These are phyloP conservation scores for Euproctis similis DNA, from an alignment of 2,888 invertebrate genomes.

Conservation along the genomic window DNA sequence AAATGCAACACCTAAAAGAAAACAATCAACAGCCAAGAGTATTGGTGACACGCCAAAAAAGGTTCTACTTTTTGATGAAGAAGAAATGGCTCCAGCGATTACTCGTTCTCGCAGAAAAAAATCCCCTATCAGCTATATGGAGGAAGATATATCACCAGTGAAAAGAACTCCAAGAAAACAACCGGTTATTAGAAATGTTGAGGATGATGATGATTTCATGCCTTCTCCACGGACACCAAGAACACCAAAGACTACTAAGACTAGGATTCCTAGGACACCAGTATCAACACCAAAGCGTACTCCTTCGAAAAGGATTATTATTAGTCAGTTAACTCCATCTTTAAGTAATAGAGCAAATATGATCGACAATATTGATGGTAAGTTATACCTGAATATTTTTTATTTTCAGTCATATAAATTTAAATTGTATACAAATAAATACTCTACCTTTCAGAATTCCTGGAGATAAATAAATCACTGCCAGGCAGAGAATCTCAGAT, in stretches of 20 bases:
- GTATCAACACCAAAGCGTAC: constrained; percentile 42
- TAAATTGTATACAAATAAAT: too few relatives aligned
- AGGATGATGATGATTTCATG: constrained; percentile 55
- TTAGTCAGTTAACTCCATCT: constrained; percentile 56
- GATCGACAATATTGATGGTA: constrained; percentile 56
- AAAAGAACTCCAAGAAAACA: constrained; percentile 46
- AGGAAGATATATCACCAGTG: constrained; percentile 42
- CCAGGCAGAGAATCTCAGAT: constrained; percentile 63
- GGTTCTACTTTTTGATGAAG: constrained; percentile 47
- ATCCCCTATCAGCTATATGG: constrained; percentile 38
- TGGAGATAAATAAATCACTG: constrained; percentile 48
- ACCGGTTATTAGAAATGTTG: constrained; percentile 24
- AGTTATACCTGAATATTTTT: constrained; percentile 7
- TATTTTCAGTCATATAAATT: neutral
- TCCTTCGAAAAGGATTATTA: constrained; percentile 45
- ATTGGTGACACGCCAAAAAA: constrained; percentile 54
- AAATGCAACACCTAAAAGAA: constrained; percentile 50
- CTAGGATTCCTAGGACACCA: constrained; percentile 29
- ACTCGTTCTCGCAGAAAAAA: constrained; percentile 47
- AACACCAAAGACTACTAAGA: constrained; percentile 28
- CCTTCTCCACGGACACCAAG: constrained; percentile 32
- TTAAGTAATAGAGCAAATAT: constrained; percentile 49
- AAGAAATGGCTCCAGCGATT: constrained; percentile 26
- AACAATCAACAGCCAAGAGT: constrained; percentile 37
- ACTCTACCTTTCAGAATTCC: constrained; percentile 37